Evolutionary conservation across 1,140 invertebrate genomes (phyloP).

Genomic region (Nasonia longicornis): DNA sequence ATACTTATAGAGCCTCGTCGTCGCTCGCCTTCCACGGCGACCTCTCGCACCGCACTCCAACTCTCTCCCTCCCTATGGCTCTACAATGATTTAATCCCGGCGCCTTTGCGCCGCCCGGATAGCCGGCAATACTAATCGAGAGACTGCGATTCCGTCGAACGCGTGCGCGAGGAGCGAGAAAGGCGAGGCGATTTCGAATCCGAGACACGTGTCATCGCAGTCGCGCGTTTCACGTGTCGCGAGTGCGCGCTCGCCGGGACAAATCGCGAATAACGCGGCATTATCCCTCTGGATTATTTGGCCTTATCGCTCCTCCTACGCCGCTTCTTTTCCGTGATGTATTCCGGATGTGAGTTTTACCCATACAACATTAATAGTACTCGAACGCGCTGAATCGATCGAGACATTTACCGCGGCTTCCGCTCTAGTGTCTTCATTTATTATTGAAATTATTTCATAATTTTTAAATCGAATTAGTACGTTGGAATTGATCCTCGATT

Average conservation of each 20-base stretch:
- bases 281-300: conserved; percentile 16
- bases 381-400: too few species aligned
- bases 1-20: not conserved
- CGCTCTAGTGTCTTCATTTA: too few species aligned
- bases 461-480: too few species aligned
- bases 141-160: not conserved
- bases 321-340: not conserved
- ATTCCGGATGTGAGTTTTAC: not conserved
- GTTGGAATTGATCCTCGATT: too few species aligned
- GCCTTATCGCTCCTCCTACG: not conserved
- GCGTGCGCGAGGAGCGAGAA: not conserved
- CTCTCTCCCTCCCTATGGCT: not conserved
- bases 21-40: not conserved
- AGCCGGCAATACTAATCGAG: conserved; percentile 12
- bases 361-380: too few species aligned
- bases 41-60: not conserved
- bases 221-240: not conserved
- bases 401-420: too few species aligned
- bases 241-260: not conserved
- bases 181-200: not conserved
- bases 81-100: conserved; percentile 28
- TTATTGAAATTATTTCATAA: too few species aligned
- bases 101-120: not conserved
- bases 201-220: conserved; percentile 1
- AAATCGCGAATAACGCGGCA: not conserved